Conservation (phyloP, 2,888 invertebrate genomes). For the Oeneis ivallda region DNA sequence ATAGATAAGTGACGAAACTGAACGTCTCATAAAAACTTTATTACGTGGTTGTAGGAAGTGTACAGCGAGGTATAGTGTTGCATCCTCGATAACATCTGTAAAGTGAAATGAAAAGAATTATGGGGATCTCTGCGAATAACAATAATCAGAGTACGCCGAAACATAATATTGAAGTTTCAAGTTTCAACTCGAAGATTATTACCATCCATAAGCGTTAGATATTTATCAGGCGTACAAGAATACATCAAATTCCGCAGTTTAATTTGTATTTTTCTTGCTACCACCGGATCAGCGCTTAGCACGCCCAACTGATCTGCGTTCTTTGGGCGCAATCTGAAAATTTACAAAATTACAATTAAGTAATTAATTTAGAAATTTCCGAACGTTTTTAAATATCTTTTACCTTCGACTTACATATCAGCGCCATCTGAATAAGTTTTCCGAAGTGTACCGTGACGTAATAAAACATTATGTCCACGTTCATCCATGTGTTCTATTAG, state of each 20-base stretch:
- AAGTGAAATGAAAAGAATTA: conserved; percentile 35
- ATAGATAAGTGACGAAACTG: too few relatives aligned
- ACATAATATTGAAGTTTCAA: background rate
- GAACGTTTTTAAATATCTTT: background rate
- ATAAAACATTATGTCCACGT: conserved; percentile 52
- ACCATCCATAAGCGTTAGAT: conserved; percentile 57
- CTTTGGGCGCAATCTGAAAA: conserved; percentile 58
- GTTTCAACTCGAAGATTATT: conserved; percentile 1
- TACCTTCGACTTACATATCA: conserved; percentile 48
- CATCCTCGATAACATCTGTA: conserved; percentile 66
- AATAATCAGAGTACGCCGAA: too few relatives aligned
- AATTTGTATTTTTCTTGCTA: conserved; percentile 65
- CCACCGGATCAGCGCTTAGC: conserved; percentile 60
- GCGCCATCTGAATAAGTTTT: conserved; percentile 62
- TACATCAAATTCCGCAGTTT: conserved; percentile 60
- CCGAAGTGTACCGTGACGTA: conserved; percentile 64
- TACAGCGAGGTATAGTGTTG: conserved; percentile 63
- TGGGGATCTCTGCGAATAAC: too few relatives aligned
- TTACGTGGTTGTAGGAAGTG: conserved; percentile 65
- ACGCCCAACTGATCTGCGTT: conserved; percentile 59
- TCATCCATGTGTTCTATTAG: conserved; percentile 55
- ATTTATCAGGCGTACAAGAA: conserved; percentile 48
- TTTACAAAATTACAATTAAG: background rate
- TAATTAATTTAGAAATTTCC: background rate
- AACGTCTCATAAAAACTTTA: background rate